A percentile compares a stretch with the other conserved stretches of the same genome.
These are phyloP conservation scores for Nezara viridula DNA, from an alignment of 2,888 invertebrate species.

Conservation along the genomic window DNA sequence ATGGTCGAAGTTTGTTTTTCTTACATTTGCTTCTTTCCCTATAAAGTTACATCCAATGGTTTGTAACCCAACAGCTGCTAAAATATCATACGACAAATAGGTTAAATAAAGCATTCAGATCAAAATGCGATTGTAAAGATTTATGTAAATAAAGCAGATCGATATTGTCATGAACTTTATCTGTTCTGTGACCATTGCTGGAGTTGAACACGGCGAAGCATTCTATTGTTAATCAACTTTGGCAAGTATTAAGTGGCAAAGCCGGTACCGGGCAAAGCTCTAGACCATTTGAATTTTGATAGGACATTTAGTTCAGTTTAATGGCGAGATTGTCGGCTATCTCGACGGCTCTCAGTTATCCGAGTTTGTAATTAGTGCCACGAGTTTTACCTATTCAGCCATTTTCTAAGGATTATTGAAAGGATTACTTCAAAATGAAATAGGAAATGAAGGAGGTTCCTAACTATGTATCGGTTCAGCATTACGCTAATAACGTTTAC, in stretches of 20 bases:
- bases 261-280: neutral
- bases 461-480: too few relatives aligned
- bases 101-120: neutral
- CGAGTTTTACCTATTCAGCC: neutral
- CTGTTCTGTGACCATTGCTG: neutral
- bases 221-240: conserved; percentile 19
- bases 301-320: neutral
- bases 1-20: too few relatives aligned
- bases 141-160: neutral
- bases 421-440: neutral
- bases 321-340: neutral
- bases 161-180: neutral
- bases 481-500: too few relatives aligned
- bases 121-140: neutral
- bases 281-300: conserved; percentile 16
- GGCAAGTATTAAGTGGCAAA: conserved; percentile 25
- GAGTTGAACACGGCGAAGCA: neutral
- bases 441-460: neutral
- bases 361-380: neutral
- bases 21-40: too few relatives aligned
- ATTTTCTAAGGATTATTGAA: neutral
- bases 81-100: too few relatives aligned
- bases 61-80: too few relatives aligned
- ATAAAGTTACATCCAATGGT: too few relatives aligned
- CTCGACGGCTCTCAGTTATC: neutral